Percentiles rank a stretch among this genome's conserved stretches.
Evolutionary conservation across 1,140 invertebrate species (phyloP).

Genomic region (Adoxophyes honmai): DNA sequence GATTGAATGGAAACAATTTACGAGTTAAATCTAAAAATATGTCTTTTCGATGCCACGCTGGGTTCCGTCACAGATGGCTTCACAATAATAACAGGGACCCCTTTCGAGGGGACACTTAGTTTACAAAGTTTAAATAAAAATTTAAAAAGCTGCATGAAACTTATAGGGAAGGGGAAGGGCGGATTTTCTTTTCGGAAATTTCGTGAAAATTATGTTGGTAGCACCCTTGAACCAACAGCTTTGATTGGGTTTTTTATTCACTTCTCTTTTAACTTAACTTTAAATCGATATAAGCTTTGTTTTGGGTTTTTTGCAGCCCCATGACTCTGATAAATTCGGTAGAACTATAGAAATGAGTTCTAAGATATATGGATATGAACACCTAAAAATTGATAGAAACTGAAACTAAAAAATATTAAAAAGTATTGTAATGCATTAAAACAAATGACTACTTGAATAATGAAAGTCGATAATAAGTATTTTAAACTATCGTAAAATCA

Average conservation of each 20-base stretch:
- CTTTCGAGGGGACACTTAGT: constrained; percentile 57
- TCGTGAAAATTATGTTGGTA: constrained; percentile 21
- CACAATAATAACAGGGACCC: constrained; percentile 64
- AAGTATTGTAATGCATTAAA: no score
- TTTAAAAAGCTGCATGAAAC: constrained; percentile 60
- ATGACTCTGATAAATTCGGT: no score
- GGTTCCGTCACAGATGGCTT: constrained; percentile 65
- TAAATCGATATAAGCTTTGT: no score
- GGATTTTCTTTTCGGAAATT: constrained; percentile 31
- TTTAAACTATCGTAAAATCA: no score
- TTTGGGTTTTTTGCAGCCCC: no score
- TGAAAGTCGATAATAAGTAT: no score
- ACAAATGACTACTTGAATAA: no score
- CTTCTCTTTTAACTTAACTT: no score
- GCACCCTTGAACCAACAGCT: neutral
- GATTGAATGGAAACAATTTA: constrained; percentile 71
- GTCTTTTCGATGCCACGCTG: constrained; percentile 58
- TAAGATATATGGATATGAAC: no score
- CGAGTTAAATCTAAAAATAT: constrained; percentile 74
- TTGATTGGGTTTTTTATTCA: neutral
- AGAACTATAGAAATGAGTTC: no score
- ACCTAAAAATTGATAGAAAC: no score
- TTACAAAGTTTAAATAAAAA: constrained; percentile 73
- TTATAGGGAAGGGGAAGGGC: constrained; percentile 28
- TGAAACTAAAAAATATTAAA: no score